These are phyloP conservation scores for Scaptomyza parva DNA, from an alignment of 2,888 invertebrate genomes.

Conservation along the genomic window DNA sequence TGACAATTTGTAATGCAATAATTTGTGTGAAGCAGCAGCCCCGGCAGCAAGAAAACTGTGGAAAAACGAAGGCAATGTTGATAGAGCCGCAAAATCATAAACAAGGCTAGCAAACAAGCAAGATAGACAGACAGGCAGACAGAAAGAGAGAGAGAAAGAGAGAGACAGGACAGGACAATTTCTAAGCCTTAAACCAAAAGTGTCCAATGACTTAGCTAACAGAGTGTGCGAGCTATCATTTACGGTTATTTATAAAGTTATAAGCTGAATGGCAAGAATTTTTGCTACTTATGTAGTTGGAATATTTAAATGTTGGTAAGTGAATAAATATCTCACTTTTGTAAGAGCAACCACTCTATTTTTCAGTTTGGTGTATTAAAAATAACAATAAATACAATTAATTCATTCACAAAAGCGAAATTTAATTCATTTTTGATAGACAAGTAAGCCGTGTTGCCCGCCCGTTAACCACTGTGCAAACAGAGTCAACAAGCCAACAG, in stretches of 20 bases:
- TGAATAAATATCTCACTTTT: neutral
- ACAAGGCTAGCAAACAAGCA: conserved; percentile 20
- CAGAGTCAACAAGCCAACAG: conserved; percentile 24
- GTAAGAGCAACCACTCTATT: neutral
- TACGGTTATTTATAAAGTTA: conserved; percentile 18
- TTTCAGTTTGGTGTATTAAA: neutral
- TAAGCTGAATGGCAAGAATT: conserved; percentile 8
- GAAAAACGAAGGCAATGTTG: conserved; percentile 17
- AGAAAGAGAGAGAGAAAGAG: too few relatives aligned
- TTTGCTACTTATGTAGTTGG: neutral
- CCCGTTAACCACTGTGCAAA: conserved; percentile 8
- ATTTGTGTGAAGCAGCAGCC: conserved; percentile 41
- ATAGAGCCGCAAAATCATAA: conserved; percentile 33
- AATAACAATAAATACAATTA: neutral
- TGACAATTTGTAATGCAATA: conserved; percentile 66
- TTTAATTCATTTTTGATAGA: conserved; percentile 12
- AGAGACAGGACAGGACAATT: neutral
- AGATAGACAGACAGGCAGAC: neutral
- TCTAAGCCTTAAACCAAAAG: neutral
- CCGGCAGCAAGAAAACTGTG: neutral
- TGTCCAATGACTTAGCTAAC: conserved; percentile 20
- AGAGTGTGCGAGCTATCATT: conserved; percentile 18
- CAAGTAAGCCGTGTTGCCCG: conserved; percentile 6
- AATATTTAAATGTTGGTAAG: neutral
- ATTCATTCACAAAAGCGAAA: conserved; percentile 3